Evolutionary conservation across 2,797 vertebrate genomes (phyloP).

Genomic region (Microctenopoma stevenorrisi): DNA sequence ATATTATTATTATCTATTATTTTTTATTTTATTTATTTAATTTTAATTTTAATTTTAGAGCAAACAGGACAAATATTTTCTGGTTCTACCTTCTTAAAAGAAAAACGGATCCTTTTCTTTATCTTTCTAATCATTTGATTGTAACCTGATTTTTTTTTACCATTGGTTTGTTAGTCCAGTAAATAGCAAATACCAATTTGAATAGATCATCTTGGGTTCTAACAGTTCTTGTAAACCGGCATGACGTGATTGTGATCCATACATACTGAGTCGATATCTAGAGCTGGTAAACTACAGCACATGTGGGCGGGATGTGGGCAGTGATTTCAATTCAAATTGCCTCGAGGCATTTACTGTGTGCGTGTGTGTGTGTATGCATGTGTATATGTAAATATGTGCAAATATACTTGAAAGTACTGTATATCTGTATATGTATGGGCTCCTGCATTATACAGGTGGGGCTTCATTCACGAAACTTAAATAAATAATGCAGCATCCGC

Average conservation of each 20-base stretch:
- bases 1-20: no score
- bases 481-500: constrained; percentile 55
- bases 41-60: no score
- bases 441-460: constrained; percentile 44
- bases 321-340: constrained; percentile 41
- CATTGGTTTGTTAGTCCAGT: no score
- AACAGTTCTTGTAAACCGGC: background rate
- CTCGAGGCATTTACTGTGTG: constrained; percentile 11
- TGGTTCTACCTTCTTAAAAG: no score
- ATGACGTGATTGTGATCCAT: constrained; percentile 15
- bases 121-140: no score
- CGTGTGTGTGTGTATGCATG: constrained; percentile 10
- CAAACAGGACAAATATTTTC: no score
- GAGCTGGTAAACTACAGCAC: constrained; percentile 20
- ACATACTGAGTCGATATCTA: constrained; percentile 21
- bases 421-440: background rate
- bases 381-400: background rate
- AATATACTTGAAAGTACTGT: constrained; percentile 9
- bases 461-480: constrained; percentile 21
- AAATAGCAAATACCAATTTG: no score
- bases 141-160: no score
- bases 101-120: no score
- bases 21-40: no score
- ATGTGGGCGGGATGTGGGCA: constrained; percentile 49
- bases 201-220: no score